phyloP scores from a whole-genome alignment of 2,888 invertebrate species.

The Synergus laeviventris region DNA sequence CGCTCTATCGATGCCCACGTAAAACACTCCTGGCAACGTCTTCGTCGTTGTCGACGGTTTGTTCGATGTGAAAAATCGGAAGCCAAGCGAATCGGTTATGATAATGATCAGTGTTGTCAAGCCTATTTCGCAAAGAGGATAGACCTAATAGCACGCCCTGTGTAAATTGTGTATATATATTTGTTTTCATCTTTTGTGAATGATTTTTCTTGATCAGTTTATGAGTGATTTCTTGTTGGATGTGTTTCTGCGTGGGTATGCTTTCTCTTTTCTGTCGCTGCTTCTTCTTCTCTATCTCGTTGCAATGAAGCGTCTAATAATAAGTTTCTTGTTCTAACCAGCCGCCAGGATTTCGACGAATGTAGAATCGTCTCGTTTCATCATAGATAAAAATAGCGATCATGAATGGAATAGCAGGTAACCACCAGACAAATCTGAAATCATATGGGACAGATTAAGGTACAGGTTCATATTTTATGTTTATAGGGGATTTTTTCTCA shows the following conservation, averaged over 20 bases:
- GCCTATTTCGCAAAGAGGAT: constrained; percentile 58
- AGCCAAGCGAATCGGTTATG: constrained; percentile 56
- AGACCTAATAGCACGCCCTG: constrained; percentile 69
- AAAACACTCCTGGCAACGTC: constrained; percentile 39
- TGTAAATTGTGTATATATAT: constrained; percentile 61
- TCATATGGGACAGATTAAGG: too few species aligned
- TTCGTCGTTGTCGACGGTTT: constrained; percentile 37
- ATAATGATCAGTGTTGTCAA: constrained; percentile 41
- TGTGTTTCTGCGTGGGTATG: constrained; percentile 71
- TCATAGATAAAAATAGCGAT: constrained; percentile 99
- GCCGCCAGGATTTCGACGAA: constrained; percentile 98
- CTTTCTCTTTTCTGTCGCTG: constrained; percentile 58
- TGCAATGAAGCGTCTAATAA: constrained; percentile 83
- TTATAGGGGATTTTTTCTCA: too few species aligned
- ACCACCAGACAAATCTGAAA: constrained; percentile 97
- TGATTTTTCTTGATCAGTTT: constrained; percentile 27
- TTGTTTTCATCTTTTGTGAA: constrained; percentile 30
- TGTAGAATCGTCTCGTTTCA: constrained; percentile 97
- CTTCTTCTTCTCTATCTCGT: constrained; percentile 59
- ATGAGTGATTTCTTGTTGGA: constrained; percentile 47
- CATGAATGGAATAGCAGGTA: constrained; percentile 98
- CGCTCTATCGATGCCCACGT: constrained; percentile 40
- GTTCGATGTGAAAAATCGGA: constrained; percentile 53
- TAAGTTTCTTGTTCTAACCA: constrained; percentile 99
- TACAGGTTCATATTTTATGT: too few species aligned